A percentile compares a stretch with the other conserved stretches of the same genome.
phyloP scores from a whole-genome alignment of 37 sponge, comb jelly and placozoan species.

The Mnemiopsis leidyi region DNA sequence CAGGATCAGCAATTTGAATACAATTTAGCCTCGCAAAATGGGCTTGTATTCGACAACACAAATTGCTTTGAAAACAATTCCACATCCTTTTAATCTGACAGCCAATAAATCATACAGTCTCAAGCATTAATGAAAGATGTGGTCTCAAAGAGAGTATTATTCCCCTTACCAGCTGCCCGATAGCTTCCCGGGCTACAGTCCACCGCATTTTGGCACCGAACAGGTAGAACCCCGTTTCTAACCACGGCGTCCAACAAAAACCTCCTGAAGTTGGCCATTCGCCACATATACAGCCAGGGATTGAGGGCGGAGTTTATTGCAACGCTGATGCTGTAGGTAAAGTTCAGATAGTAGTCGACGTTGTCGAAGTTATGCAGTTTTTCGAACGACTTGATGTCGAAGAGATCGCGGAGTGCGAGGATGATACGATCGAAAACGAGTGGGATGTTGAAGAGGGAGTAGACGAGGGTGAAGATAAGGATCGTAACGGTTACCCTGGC shows the following conservation, averaged over 20 bases:
- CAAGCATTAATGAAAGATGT: background rate
- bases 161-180: background rate
- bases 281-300: constrained; percentile 42
- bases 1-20: no score
- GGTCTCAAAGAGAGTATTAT: background rate
- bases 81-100: no score
- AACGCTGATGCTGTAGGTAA: constrained; percentile 58
- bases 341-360: constrained; percentile 61
- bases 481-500: constrained; percentile 1
- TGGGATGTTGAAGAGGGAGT: constrained; percentile 59
- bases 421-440: constrained; percentile 20
- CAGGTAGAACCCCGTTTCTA: background rate
- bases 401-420: constrained; percentile 35
- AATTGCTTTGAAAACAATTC: no score
- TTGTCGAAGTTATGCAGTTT: background rate
- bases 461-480: constrained; percentile 48
- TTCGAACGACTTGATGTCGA: background rate
- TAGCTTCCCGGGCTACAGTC: background rate
- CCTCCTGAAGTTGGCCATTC: constrained; percentile 60
- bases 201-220: background rate
- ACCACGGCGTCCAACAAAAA: background rate
- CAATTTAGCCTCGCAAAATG: no score
- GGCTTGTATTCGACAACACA: no score
- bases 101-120: no score
- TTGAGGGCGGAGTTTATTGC: constrained; percentile 62